phyloP scores from a whole-genome alignment of 2,797 vertebrate genomes.

The Manis javanica region DNA sequence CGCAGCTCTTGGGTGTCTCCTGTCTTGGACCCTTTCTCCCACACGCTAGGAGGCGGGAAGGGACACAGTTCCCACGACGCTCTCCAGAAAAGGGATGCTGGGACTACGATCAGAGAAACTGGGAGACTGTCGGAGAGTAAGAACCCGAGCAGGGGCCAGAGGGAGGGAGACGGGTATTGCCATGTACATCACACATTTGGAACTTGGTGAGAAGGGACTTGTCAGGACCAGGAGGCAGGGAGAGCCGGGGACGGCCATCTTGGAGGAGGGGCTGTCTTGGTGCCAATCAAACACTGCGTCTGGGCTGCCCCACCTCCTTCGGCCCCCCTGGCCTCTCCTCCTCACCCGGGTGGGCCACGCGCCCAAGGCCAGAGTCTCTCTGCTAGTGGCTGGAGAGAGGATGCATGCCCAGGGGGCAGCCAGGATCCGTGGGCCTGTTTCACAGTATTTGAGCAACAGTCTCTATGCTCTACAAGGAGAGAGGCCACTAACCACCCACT shows the following conservation, averaged over 20 bases:
- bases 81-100: too few relatives aligned
- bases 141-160: accelerated
- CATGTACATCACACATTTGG: accelerated
- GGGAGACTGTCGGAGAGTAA: accelerated
- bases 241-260: accelerated
- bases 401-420: accelerated
- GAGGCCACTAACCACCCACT: accelerated
- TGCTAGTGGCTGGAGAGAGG: accelerated
- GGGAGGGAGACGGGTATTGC: accelerated
- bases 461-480: accelerated
- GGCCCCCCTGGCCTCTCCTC: accelerated
- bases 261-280: neutral
- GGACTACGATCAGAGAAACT: neutral
- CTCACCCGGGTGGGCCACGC: accelerated
- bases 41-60: accelerated
- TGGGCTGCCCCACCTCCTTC: accelerated
- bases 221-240: accelerated
- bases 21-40: too few relatives aligned
- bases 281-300: accelerated
- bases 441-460: accelerated
- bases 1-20: accelerated
- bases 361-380: accelerated
- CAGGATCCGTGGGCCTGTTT: accelerated
- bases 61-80: too few relatives aligned
- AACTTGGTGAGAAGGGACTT: neutral